Conservation (phyloP, 1,140 invertebrate species). For the Zophobas morio region DNA sequence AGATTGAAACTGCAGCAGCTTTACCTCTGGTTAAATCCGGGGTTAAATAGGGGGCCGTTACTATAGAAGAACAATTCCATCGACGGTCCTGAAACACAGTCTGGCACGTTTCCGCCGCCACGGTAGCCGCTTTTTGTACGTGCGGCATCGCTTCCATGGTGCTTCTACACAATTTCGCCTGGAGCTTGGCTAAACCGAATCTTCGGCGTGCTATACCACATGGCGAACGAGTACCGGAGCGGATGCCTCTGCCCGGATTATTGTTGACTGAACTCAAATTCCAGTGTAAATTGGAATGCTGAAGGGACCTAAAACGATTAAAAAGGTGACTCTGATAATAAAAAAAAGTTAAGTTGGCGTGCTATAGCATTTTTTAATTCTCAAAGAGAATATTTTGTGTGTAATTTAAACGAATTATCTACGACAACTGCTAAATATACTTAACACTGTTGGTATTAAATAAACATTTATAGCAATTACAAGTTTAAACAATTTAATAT, state of each 20-base stretch:
- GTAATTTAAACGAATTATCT: too few species aligned
- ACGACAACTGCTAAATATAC: too few species aligned
- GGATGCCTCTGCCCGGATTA: slow-evolving; percentile 61
- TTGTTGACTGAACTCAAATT: slow-evolving; percentile 61
- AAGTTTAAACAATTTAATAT: too few species aligned
- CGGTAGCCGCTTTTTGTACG: slow-evolving; percentile 78
- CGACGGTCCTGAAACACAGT: slow-evolving; percentile 79
- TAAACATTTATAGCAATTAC: too few species aligned
- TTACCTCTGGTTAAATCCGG: slow-evolving; percentile 85
- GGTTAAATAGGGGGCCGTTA: slow-evolving; percentile 78
- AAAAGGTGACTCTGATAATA: background rate
- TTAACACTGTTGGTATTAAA: too few species aligned
- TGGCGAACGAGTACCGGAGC: slow-evolving; percentile 62
- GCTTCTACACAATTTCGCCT: slow-evolving; percentile 64
- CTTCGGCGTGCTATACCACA: slow-evolving; percentile 61
- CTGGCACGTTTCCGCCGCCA: slow-evolving; percentile 81
- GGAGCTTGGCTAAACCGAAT: slow-evolving; percentile 64
- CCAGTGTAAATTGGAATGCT: slow-evolving; percentile 65
- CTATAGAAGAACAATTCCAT: slow-evolving; percentile 90
- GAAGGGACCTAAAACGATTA: slow-evolving; percentile 62
- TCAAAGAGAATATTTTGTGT: too few species aligned
- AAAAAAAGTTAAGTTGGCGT: too few species aligned
- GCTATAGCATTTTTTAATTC: too few species aligned
- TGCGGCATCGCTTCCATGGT: slow-evolving; percentile 78
- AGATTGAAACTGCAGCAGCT: background rate